Conservation (phyloP, 2,113 vertebrate species). For the Saimiri boliviensis region DNA sequence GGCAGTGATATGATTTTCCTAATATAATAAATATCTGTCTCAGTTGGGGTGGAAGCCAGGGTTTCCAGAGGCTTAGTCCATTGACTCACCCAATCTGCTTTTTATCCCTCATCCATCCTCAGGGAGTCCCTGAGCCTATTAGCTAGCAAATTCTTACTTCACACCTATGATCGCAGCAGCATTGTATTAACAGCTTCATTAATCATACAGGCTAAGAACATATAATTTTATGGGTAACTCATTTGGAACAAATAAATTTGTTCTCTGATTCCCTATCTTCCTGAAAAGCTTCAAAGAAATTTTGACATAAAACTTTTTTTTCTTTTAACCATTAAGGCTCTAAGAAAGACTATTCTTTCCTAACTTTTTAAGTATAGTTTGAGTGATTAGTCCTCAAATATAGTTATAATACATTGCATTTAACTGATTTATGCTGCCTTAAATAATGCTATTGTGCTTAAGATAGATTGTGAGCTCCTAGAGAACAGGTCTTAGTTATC, state of each 20-base stretch:
- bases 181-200: neutral
- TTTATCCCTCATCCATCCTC: neutral
- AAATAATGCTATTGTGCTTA: neutral
- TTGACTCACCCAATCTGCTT: neutral
- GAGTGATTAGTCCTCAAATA: neutral
- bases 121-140: neutral
- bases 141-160: neutral
- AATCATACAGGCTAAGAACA: neutral
- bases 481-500: neutral
- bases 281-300: slow-evolving; percentile 1
- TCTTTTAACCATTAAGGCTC: neutral
- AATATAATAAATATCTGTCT: neutral
- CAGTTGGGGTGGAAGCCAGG: neutral
- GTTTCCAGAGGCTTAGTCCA: neutral
- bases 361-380: neutral
- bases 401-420: neutral
- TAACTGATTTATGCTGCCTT: neutral
- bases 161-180: neutral
- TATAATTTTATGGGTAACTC: neutral
- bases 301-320: slow-evolving; percentile 3
- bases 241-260: neutral
- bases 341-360: neutral
- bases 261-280: slow-evolving; percentile 12
- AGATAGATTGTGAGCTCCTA: neutral
- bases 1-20: neutral